Base-by-base conservation (phyloP, 2,113 vertebrate species). In the Chloebia gouldiae region DNA sequence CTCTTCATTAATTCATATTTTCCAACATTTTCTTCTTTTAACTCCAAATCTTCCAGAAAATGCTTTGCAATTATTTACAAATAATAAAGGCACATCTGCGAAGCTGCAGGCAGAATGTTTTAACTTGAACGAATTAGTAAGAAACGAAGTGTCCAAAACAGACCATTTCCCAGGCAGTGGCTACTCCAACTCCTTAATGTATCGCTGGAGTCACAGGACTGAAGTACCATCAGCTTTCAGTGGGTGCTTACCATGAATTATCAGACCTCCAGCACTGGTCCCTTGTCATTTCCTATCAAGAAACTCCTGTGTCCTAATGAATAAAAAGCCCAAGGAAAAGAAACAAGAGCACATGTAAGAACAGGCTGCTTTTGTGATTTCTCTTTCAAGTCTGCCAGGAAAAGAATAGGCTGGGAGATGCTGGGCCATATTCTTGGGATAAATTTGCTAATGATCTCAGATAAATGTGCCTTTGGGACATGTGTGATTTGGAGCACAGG, bases 391-490 rank as follows among this genome's bases (percentile, higher is more conserved):
- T n/a, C 57, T 69, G 63, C 49, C 78, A 56, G 37, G 39, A 79
- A 53, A 37, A 53, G 28, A 82, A 80, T 20, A 50, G 2, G 2
- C 33, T n/a, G 63, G 35, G 77, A 78, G 60, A 59, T 28, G 37
- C 31, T 37, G 40, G 31, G 49, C 7, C 3, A 63, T 4, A 35
- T 28, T 86, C 23, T 60, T 23, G 53, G 33, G 57, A 87, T 19
- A 25, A 54, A 69, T 30, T 37, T 13, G 0, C 49, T 71, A n/a
- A 79, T 50, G 66, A 35, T 73, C 50, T 68, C 88, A 61, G 88
- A 68, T 88, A 94, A 88, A 81, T 82, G 88, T 94, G 90, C 90
- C 93, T 73, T 51, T 72, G 66, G 76, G 93, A 78, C 42, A 79
- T 7, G 18, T 71, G 92, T 78, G 88, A 76, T 90, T 49, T 87